Conservation (phyloP, 2,113 vertebrate genomes). For the Dicrurus megarhynchus region DNA sequence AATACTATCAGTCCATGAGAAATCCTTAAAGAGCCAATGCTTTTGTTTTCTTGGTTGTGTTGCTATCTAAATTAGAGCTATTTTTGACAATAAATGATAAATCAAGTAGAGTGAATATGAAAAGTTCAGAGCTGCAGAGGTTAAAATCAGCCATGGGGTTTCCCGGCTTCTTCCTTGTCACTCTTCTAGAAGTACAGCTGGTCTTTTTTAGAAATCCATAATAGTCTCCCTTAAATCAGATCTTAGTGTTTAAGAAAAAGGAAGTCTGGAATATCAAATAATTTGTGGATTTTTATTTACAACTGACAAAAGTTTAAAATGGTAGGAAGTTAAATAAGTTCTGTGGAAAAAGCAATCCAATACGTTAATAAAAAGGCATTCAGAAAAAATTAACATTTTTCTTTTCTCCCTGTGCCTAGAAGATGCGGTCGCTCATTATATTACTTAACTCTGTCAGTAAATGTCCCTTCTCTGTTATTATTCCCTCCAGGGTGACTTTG, state of each 20-base stretch:
- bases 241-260: not conserved
- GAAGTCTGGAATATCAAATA: not conserved
- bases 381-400: not conserved
- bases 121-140: not conserved
- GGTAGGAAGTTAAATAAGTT: not conserved
- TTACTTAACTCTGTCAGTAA: not conserved
- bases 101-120: not conserved
- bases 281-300: not conserved
- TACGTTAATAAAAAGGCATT: not conserved
- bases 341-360: not conserved
- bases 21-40: not conserved
- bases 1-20: not conserved
- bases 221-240: not conserved
- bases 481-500: not conserved
- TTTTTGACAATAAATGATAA: not conserved
- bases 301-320: not conserved
- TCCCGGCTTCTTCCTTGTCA: not conserved
- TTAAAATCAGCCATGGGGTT: not conserved
- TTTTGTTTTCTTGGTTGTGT: not conserved
- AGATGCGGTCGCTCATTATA: not conserved
- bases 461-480: not conserved
- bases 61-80: not conserved
- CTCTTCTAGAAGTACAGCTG: not conserved
- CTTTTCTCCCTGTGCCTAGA: not conserved
- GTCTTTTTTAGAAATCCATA: not conserved